Evolutionary conservation across 2,113 vertebrate species (phyloP).

Genomic region (Zingel zingel): DNA sequence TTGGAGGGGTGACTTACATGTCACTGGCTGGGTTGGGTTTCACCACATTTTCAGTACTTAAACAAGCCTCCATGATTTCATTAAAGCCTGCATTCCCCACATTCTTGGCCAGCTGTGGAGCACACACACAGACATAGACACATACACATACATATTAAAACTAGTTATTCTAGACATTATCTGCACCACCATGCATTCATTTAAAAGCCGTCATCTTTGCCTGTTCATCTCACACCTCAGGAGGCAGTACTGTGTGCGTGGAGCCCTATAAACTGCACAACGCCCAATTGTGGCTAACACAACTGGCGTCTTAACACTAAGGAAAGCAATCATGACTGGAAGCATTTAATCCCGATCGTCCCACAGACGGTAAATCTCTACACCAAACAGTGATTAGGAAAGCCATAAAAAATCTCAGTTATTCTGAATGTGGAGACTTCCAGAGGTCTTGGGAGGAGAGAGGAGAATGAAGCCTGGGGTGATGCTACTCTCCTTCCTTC

Average conservation of each 20-base stretch:
- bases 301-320: slow-evolving; percentile 56
- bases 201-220: slow-evolving; percentile 23
- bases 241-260: slow-evolving; percentile 9
- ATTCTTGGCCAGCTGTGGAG: slow-evolving; percentile 96
- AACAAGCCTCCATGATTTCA: slow-evolving; percentile 97
- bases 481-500: slow-evolving; percentile 15
- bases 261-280: slow-evolving; percentile 28
- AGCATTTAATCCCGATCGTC: slow-evolving; percentile 48
- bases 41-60: slow-evolving; percentile 88
- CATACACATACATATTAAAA: slow-evolving; percentile 36
- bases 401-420: slow-evolving; percentile 54
- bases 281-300: slow-evolving; percentile 53
- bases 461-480: slow-evolving; percentile 4
- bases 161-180: not conserved
- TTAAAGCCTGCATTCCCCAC: slow-evolving; percentile 98
- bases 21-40: slow-evolving; percentile 95
- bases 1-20: slow-evolving; percentile 89
- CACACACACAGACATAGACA: slow-evolving; percentile 26
- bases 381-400: slow-evolving; percentile 60
- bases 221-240: slow-evolving; percentile 16
- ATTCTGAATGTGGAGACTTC: slow-evolving; percentile 40
- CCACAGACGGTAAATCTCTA: slow-evolving; percentile 61
- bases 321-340: slow-evolving; percentile 50
- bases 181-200: slow-evolving; percentile 42
- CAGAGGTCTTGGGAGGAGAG: slow-evolving; percentile 16